These are phyloP conservation scores for Mercenaria mercenaria DNA, from an alignment of 1,140 invertebrate genomes.

Conservation along the genomic window DNA sequence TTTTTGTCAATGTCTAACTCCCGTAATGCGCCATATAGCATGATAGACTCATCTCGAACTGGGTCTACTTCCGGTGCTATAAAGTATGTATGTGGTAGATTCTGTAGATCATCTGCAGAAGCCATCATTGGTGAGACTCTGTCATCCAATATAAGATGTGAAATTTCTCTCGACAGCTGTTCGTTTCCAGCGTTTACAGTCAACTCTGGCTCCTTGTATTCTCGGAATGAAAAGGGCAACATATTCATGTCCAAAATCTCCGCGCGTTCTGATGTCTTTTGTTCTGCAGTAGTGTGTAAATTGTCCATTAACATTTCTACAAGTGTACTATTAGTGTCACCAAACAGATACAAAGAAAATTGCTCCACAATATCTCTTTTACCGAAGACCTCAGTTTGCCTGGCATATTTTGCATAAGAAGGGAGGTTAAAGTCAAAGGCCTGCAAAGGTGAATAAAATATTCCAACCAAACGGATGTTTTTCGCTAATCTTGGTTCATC, in stretches of 20 bases:
- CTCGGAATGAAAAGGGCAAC: neutral
- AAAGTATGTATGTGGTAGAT: neutral
- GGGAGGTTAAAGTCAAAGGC: neutral
- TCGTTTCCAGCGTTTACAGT: neutral
- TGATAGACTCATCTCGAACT: neutral
- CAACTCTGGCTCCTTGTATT: neutral
- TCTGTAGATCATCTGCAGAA: neutral
- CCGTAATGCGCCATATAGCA: neutral
- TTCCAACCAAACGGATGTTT: neutral
- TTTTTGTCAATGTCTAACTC: neutral
- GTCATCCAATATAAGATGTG: neutral
- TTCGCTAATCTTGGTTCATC: neutral
- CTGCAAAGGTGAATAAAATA: neutral
- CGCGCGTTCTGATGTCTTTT: neutral
- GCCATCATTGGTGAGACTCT: neutral
- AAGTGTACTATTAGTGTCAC: neutral
- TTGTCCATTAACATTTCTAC: neutral
- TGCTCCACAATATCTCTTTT: neutral
- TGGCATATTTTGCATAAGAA: neutral
- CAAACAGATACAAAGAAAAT: neutral
- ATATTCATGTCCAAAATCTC: neutral
- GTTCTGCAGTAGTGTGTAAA: neutral
- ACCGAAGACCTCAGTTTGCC: neutral
- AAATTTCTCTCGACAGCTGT: neutral
- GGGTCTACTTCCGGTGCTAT: neutral